Evolutionary conservation across 2,113 vertebrate species (phyloP).

Genomic region (Theristicus caerulescens): DNA sequence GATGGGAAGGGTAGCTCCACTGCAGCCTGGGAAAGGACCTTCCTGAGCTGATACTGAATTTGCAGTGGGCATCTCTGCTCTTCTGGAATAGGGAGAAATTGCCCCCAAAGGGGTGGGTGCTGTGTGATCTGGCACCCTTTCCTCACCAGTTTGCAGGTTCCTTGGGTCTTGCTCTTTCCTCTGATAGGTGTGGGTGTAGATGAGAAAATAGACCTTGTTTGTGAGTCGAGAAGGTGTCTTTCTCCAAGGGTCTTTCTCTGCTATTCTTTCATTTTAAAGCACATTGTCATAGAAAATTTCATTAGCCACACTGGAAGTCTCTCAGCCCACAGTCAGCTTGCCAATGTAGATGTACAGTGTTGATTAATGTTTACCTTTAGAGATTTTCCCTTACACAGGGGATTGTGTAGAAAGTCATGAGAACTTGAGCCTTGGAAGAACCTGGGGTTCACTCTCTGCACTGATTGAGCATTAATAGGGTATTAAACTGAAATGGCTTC

Average conservation of each 20-base stretch:
- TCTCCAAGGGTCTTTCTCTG: background rate
- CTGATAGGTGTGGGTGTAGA: fast-evolving
- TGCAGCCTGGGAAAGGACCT: background rate
- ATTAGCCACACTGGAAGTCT: background rate
- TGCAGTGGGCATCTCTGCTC: background rate
- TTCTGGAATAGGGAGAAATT: background rate
- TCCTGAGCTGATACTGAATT: background rate
- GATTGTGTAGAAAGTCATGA: background rate
- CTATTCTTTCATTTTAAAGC: background rate
- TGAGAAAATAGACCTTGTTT: background rate
- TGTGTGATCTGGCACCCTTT: background rate
- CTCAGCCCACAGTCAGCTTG: background rate
- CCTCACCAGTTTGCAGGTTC: background rate
- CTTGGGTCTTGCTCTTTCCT: background rate
- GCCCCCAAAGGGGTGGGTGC: no score
- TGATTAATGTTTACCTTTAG: background rate
- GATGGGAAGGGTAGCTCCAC: background rate
- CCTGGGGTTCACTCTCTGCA: background rate
- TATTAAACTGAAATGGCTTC: background rate
- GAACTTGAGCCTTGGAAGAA: background rate
- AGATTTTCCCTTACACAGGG: background rate
- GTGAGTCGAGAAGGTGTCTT: background rate
- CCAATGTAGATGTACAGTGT: background rate
- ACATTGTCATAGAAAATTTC: background rate
- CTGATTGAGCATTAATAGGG: background rate